Percentiles rank a stretch among this genome's conserved stretches.
These are phyloP conservation scores for Baronia brevicornis DNA, from an alignment of 2,888 invertebrate genomes.

Conservation along the genomic window DNA sequence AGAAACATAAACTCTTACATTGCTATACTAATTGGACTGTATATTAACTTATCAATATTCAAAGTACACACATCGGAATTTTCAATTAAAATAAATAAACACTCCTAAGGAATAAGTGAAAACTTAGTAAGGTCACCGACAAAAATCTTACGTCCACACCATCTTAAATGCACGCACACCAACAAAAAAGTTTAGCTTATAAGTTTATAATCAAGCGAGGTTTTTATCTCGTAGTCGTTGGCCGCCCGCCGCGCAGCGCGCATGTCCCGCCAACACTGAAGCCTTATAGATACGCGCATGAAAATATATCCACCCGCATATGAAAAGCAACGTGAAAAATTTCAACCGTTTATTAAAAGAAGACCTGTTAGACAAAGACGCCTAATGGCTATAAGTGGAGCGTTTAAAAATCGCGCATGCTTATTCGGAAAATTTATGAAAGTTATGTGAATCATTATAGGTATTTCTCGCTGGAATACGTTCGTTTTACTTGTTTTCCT, in stretches of 20 bases:
- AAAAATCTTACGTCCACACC: conserved; percentile 58
- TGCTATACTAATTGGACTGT: too few relatives aligned
- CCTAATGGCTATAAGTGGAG: conserved; percentile 44
- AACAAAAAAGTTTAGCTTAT: conserved; percentile 71
- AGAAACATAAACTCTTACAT: too few relatives aligned
- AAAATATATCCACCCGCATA: conserved; percentile 44
- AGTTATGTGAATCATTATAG: conserved; percentile 60
- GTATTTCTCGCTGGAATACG: conserved; percentile 52
- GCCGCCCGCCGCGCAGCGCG: conserved; percentile 62
- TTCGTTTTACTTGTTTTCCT: conserved; percentile 49
- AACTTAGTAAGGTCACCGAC: conserved; percentile 63
- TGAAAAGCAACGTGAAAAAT: conserved; percentile 41
- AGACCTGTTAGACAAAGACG: conserved; percentile 40
- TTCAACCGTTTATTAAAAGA: conserved; percentile 35
- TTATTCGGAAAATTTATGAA: conserved; percentile 63
- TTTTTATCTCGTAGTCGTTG: conserved; percentile 74
- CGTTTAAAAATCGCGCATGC: conserved; percentile 44
- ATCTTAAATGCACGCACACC: conserved; percentile 59
- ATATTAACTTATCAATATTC: not conserved
- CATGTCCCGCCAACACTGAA: conserved; percentile 54
- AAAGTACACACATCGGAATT: not conserved
- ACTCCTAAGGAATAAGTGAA: conserved; percentile 40
- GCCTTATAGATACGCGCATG: conserved; percentile 53
- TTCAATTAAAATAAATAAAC: conserved; percentile 15
- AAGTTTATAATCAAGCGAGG: conserved; percentile 74